Evolutionary conservation across 2,888 invertebrate genomes (phyloP), one percentile per base, ranked within the genome.

Genomic region (Lasioglossum marginatum): DNA sequence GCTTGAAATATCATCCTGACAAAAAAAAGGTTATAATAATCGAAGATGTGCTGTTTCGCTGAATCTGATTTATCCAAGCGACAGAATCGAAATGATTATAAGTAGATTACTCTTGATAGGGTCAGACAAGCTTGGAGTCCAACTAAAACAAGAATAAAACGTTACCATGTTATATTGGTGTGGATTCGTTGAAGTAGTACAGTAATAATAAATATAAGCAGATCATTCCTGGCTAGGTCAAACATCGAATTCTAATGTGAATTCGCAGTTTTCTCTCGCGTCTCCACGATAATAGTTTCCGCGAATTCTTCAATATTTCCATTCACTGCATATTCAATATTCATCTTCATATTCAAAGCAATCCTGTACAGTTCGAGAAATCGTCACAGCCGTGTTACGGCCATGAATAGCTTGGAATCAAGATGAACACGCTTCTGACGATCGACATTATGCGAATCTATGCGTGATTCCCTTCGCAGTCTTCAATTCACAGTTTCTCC

Each of bases 351-450:
- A 34, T 66, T 19, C 31, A 34, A 16, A 31, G 63, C 5, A 34
- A 34, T 34, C 63, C 16, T 34, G 31, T 31, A 16, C 31, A 63
- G 27, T 31, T 63, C 63, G 31, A 63, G 63, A 2, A 63, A 31
- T 34, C 31, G 31, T 66, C 4, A 16, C 31, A 66, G 63, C 63
- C 48, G 31, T 19, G 27, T 66, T 60, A 60, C 60, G 60, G 4
- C 63, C 16, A 4, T 19, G 63, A 31, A 31, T 31, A 66, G 63
- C 63, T 31, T 34, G 31, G 63, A 66, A 66, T 66, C 63, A 31
- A 31, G 34, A 66, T 34, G 63, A 66, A 66, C 34, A 66, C 34
- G 34, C 63, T 66, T 66, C 63, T 34, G 63, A 66, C 34, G 63
- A 66, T 66, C 63, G 0, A 16, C 31, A 66, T 31, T 34, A 60